These are phyloP conservation scores for Anarhynchus alexandrinus DNA, from an alignment of 2,113 vertebrate species.

Conservation along the genomic window DNA sequence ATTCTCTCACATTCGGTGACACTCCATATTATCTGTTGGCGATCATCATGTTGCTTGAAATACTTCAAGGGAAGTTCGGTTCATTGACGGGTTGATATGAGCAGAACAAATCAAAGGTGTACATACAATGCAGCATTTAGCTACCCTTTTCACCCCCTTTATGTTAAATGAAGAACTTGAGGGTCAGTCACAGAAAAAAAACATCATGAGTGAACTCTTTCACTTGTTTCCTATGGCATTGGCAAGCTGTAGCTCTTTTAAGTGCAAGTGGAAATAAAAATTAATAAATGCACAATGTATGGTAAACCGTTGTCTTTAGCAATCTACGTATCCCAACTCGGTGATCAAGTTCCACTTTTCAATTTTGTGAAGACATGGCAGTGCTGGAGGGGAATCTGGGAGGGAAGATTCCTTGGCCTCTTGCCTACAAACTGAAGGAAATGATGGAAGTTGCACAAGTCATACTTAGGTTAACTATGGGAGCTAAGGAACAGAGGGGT, in stretches of 20 bases:
- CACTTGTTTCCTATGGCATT: constrained; percentile 13
- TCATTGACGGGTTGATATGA: not conserved
- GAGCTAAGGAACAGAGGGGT: not conserved
- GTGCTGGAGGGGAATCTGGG: not conserved
- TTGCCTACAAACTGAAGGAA: not conserved
- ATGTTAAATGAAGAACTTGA: not conserved
- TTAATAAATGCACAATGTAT: constrained; percentile 27
- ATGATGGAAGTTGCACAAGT: not conserved
- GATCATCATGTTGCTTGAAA: not conserved
- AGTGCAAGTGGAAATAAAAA: constrained; percentile 23
- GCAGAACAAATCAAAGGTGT: not conserved
- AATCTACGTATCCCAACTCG: not conserved
- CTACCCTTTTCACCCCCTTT: not conserved
- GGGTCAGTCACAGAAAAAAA: not conserved
- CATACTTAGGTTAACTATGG: not conserved
- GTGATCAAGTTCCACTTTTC: not conserved
- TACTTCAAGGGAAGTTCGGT: not conserved
- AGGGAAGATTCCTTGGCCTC: not conserved
- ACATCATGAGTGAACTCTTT: not conserved
- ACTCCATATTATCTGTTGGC: not conserved
- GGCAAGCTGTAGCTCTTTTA: not conserved
- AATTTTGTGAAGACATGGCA: not conserved
- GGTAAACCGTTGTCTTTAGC: not conserved
- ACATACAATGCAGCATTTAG: not conserved
- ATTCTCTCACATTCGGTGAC: not conserved